Percentiles rank a stretch among this genome's conserved stretches.
phyloP scores from a whole-genome alignment of 2,888 invertebrate genomes.

The Nomada fabriciana region DNA sequence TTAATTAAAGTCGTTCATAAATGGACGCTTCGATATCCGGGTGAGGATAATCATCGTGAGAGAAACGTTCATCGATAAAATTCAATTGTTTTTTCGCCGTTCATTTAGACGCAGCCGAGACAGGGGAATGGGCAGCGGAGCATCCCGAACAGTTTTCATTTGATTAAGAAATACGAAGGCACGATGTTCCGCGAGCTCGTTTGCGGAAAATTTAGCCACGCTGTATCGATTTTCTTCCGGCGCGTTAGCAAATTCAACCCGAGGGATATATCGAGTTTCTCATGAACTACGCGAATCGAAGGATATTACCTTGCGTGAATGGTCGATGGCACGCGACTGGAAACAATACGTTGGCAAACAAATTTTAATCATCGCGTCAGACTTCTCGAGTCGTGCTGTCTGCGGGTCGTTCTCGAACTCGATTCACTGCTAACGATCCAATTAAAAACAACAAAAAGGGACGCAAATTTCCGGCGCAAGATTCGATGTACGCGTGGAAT shows the following conservation, averaged over 20 bases:
- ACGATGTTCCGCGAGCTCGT: slow-evolving; percentile 4
- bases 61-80: not conserved
- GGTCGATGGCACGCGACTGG: slow-evolving; percentile 5
- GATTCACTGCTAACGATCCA: slow-evolving; percentile 1
- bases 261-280: slow-evolving; percentile 27
- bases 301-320: slow-evolving; percentile 17
- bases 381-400: not conserved
- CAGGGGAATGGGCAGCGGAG: not conserved
- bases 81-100: slow-evolving; percentile 15
- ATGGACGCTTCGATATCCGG: not conserved
- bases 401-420: not conserved
- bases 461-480: too few species aligned
- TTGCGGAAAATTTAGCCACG: slow-evolving; percentile 26
- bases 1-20: slow-evolving; percentile 22
- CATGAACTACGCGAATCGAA: slow-evolving; percentile 26
- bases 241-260: slow-evolving; percentile 24
- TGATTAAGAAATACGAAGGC: slow-evolving; percentile 22
- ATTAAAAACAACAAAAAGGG: not conserved
- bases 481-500: too few species aligned
- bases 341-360: slow-evolving; percentile 26
- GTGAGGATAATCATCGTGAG: slow-evolving; percentile 8
- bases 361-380: slow-evolving; percentile 23
- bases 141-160: slow-evolving; percentile 38
- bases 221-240: slow-evolving; percentile 38
- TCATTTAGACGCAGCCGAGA: slow-evolving; percentile 6